Evolutionary conservation across 2,113 vertebrate genomes (phyloP).

Genomic region (Arenaria interpres): DNA sequence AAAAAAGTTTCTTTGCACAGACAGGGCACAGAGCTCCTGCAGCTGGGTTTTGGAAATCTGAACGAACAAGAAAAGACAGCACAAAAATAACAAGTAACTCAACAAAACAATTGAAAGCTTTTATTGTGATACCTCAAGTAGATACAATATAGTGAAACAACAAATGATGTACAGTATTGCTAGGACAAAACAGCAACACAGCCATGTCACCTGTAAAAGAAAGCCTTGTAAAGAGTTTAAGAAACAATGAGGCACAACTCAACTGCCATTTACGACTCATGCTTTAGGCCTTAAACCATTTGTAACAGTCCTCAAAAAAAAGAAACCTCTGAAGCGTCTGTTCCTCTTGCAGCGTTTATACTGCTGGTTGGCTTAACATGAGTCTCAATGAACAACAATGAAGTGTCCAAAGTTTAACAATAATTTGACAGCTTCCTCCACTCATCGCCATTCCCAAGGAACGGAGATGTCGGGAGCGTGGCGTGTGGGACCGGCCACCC

Average conservation of each 20-base stretch:
- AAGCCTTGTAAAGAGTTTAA: conserved; percentile 71
- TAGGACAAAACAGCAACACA: conserved; percentile 84
- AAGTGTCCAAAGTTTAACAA: neutral
- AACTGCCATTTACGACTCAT: conserved; percentile 80
- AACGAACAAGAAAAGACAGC: neutral
- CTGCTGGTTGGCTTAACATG: neutral
- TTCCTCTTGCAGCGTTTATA: conserved; percentile 7
- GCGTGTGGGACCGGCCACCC: neutral
- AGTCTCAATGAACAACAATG: conserved; percentile 9
- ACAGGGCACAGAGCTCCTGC: neutral
- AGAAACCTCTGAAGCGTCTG: conserved; percentile 59
- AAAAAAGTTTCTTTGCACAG: neutral
- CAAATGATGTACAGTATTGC: conserved; percentile 84
- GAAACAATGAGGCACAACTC: conserved; percentile 80
- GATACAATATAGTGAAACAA: conserved; percentile 93
- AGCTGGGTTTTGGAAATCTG: neutral
- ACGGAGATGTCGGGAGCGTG: neutral
- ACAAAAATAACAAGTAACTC: conserved; percentile 6
- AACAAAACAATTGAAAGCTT: conserved; percentile 82
- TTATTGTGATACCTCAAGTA: conserved; percentile 91
- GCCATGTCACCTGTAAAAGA: conserved; percentile 81
- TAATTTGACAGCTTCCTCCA: conserved; percentile 15
- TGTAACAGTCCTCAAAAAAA: conserved; percentile 76
- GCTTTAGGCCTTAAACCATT: conserved; percentile 77
- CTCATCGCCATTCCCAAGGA: neutral